Evolutionary conservation across 2,888 invertebrate species (phyloP).

Genomic region (Agriopis marginaria): DNA sequence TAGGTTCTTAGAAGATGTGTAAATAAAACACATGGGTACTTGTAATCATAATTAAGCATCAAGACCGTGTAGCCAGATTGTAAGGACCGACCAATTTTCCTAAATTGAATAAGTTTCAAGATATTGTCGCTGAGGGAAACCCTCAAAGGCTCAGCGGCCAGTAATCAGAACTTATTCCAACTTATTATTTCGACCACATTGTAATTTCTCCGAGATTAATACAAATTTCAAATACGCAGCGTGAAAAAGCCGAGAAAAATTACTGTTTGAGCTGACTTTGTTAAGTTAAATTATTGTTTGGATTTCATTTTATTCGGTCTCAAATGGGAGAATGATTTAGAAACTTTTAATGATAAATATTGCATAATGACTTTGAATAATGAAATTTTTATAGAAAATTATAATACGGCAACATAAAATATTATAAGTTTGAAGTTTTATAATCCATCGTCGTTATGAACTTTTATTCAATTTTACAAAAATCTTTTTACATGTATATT

Average conservation of each 20-base stretch:
- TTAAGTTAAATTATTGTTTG: slow-evolving; percentile 27
- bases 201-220: slow-evolving; percentile 54
- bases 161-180: slow-evolving; percentile 61
- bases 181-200: slow-evolving; percentile 56
- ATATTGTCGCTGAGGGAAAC: slow-evolving; percentile 56
- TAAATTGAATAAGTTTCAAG: slow-evolving; percentile 71
- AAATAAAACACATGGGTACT: not conserved
- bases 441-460: too few relatives aligned
- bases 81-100: slow-evolving; percentile 56
- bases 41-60: slow-evolving; percentile 2
- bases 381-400: not conserved
- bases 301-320: slow-evolving; percentile 17
- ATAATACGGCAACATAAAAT: too few relatives aligned
- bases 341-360: slow-evolving; percentile 28
- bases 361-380: slow-evolving; percentile 17
- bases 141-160: slow-evolving; percentile 52
- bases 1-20: not conserved
- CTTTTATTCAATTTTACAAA: too few relatives aligned
- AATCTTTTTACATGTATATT: too few relatives aligned
- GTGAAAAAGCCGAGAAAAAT: slow-evolving; percentile 44
- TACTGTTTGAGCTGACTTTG: slow-evolving; percentile 29
- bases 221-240: slow-evolving; percentile 45
- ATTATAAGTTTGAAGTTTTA: too few relatives aligned
- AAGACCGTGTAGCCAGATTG: slow-evolving; percentile 46
- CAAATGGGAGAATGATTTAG: slow-evolving; percentile 17